These are phyloP conservation scores for Halcyon smyrnensis DNA, from an alignment of 2,797 vertebrate species.

Conservation along the genomic window DNA sequence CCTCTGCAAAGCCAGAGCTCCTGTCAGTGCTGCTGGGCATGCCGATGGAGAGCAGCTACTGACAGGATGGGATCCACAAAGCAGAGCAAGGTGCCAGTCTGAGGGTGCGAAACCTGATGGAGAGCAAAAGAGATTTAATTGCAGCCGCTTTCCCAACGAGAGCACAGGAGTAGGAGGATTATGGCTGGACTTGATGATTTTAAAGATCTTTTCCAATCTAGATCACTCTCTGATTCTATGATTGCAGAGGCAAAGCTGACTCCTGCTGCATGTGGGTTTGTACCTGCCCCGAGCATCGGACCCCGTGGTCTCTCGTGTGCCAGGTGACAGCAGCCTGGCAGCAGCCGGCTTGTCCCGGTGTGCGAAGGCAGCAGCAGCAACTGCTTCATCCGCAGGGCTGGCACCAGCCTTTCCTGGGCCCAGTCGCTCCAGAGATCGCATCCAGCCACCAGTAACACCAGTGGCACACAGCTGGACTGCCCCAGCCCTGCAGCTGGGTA, in stretches of 20 bases:
- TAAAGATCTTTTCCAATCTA: neutral
- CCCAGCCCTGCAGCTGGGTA: neutral
- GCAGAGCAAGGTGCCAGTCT: neutral
- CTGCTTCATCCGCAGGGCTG: neutral
- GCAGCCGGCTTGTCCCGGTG: neutral
- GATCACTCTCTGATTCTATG: neutral
- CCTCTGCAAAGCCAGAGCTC: neutral
- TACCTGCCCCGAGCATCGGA: fast-evolving
- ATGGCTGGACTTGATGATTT: fast-evolving
- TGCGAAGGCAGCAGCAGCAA: neutral
- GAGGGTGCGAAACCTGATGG: neutral
- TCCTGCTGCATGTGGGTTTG: fast-evolving
- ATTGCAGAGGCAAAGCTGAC: neutral
- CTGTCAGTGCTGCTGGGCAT: fast-evolving
- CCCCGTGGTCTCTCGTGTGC: fast-evolving
- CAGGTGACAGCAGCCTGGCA: neutral
- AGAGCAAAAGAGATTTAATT: neutral
- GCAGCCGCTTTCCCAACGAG: neutral
- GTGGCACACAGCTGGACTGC: neutral
- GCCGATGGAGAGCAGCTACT: neutral
- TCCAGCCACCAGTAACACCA: neutral
- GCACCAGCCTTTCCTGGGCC: fast-evolving
- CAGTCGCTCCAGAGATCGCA: neutral
- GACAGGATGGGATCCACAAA: fast-evolving
- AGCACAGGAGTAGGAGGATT: neutral